These are phyloP conservation scores for Cyclophora albipunctata DNA, from an alignment of 2,888 invertebrate species.

Conservation along the genomic window DNA sequence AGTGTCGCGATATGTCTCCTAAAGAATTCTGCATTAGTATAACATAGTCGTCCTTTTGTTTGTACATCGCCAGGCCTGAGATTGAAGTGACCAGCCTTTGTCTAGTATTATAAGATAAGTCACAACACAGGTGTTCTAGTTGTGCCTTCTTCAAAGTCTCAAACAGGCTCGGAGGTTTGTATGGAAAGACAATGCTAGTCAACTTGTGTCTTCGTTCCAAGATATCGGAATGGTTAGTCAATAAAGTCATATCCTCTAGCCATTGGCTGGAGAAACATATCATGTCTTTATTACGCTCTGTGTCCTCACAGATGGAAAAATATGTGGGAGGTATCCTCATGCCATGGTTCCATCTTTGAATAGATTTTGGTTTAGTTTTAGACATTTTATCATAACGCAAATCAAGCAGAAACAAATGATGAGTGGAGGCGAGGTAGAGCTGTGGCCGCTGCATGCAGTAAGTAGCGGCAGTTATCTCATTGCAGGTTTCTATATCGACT, in stretches of 20 bases:
- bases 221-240: constrained; percentile 45
- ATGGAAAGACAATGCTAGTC: constrained; percentile 44
- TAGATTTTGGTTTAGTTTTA: constrained; percentile 33
- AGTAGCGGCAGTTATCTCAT: constrained; percentile 43
- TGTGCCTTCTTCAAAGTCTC: constrained; percentile 43
- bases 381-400: constrained; percentile 36
- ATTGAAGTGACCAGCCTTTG: constrained; percentile 44
- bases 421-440: constrained; percentile 52
- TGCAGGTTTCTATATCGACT: constrained; percentile 44
- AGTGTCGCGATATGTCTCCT: constrained; percentile 57
- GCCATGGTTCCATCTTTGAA: constrained; percentile 75
- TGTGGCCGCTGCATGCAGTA: constrained; percentile 39
- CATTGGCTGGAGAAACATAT: constrained; percentile 58
- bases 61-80: constrained; percentile 41
- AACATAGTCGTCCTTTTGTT: constrained; percentile 41
- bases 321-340: constrained; percentile 68
- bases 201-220: constrained; percentile 28
- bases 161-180: constrained; percentile 50
- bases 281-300: constrained; percentile 50
- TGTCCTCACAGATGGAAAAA: constrained; percentile 39
- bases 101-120: constrained; percentile 45
- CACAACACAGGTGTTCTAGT: constrained; percentile 40
- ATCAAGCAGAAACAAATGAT: constrained; percentile 56
- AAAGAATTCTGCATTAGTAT: constrained; percentile 55
- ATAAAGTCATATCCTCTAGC: constrained; percentile 57